Base-by-base conservation (phyloP, 2,113 vertebrate species). In the Prinia subflava region DNA sequence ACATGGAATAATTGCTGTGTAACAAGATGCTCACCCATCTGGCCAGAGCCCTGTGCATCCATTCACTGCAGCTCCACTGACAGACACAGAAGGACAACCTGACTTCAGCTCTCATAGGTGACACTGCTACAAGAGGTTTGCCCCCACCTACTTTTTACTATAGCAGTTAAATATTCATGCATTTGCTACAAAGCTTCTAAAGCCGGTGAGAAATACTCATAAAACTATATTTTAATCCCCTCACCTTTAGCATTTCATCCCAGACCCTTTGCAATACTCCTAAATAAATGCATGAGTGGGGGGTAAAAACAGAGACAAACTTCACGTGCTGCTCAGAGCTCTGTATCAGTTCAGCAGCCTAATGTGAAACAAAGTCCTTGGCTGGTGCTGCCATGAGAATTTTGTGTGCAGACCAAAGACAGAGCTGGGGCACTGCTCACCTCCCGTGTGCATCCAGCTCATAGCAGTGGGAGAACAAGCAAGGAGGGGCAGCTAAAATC, bases 1-100 rank as follows among this genome's bases (percentile, higher is more conserved):
- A 22, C 0, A 2, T 44, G 79, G 0, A 0, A 7, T 64, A 56
- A 75, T 56, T 69, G 69, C 77, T 87, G 13, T 2, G 31, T 49
- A 64, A 83, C 47, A 82, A 80, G 69, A 89, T 49, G 81, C 41
- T 95, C 44, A 41, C 46, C n/a, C 69, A 41, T 84, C 80, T 91
- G 80, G 13, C 88, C 76, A 46, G 50, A 73, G 35, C 6, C 56
- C 35, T 42, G 37, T 42, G n/a, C 31, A 31, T 47, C 64, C 37
- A n/a, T 27, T 63, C 41, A 30, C 37, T 74, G 13, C 19, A 28
- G 1, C 37, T 69, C 73, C 1, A 0, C 31, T 63, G 57, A 68
- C 60, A 71, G 42, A 59, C 31, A 37, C 41, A 71, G 42, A 39
- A 59, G 57, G 53, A 28, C 52, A 83, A 18, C 15, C 69, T 82